These are phyloP conservation scores for Gnathonemus echidnorhynchus DNA, from an alignment of 2,113 vertebrate species.

Conservation along the genomic window DNA sequence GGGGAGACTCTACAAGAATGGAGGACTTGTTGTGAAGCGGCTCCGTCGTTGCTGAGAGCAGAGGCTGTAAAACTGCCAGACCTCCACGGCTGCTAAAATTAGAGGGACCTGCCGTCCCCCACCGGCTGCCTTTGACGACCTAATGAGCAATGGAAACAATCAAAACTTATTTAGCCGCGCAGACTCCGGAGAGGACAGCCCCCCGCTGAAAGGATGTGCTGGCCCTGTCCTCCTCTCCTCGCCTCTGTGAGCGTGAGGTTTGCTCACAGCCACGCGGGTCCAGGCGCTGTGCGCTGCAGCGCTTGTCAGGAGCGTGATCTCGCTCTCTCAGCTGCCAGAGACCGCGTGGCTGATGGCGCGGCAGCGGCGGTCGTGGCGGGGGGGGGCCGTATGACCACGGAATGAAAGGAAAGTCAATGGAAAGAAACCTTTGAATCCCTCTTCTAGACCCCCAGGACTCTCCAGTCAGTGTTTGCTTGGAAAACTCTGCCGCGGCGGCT, in stretches of 20 bases:
- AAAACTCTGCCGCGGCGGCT: constrained; percentile 4
- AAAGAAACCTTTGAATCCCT: constrained; percentile 19
- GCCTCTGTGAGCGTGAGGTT: neutral
- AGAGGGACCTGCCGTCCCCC: constrained; percentile 18
- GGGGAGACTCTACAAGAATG: constrained; percentile 59
- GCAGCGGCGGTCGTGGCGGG: neutral
- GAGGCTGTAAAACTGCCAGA: constrained; percentile 52
- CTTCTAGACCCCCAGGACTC: constrained; percentile 12
- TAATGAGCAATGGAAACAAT: constrained; percentile 34
- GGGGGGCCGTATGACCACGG: neutral
- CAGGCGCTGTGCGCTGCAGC: neutral
- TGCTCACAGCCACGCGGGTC: constrained; percentile 25
- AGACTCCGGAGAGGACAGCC: neutral
- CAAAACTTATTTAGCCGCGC: constrained; percentile 13
- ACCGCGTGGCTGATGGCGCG: neutral
- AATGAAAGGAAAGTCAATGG: constrained; percentile 12
- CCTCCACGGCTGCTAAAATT: constrained; percentile 37
- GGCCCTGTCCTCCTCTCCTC: constrained; percentile 25
- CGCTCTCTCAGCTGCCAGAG: constrained; percentile 25
- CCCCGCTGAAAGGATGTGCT: constrained; percentile 23
- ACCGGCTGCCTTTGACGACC: neutral
- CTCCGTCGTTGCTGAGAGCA: constrained; percentile 23
- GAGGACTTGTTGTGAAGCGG: constrained; percentile 59
- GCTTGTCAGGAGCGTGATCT: constrained; percentile 33
- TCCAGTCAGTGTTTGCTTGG: constrained; percentile 13